A percentile compares a stretch with the other conserved stretches of the same genome.
phyloP scores from a whole-genome alignment of 2,888 invertebrate genomes.

The Hypselothyrea guttata region DNA sequence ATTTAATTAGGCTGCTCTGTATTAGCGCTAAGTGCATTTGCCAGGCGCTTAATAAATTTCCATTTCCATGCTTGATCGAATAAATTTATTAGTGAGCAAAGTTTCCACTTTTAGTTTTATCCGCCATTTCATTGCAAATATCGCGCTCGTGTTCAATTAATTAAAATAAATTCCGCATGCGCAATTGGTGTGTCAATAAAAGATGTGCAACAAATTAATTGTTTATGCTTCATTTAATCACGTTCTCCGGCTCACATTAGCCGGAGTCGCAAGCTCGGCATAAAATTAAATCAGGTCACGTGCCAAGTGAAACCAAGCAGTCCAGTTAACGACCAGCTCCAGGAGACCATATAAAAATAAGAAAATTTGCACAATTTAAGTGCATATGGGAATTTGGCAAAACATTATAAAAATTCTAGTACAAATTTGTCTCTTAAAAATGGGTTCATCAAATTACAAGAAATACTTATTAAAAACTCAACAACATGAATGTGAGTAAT shows the following conservation, averaged over 20 bases:
- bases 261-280: slow-evolving; percentile 7
- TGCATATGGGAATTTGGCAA: too few species aligned
- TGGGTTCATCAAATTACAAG: too few species aligned
- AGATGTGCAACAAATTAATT: slow-evolving; percentile 30
- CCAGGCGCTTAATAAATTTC: too few species aligned
- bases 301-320: slow-evolving; percentile 16
- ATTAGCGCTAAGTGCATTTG: too few species aligned
- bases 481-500: too few species aligned
- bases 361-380: too few species aligned
- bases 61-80: too few species aligned
- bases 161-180: slow-evolving; percentile 11
- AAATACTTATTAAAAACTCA: too few species aligned
- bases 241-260: slow-evolving; percentile 27
- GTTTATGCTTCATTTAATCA: slow-evolving; percentile 25
- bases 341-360: neutral
- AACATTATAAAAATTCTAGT: too few species aligned
- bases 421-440: too few species aligned
- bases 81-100: too few species aligned
- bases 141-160: slow-evolving; percentile 2
- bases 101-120: neutral
- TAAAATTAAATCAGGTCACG: slow-evolving; percentile 47
- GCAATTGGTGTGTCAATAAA: slow-evolving; percentile 22
- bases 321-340: neutral
- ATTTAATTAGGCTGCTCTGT: too few species aligned
- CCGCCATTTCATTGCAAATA: neutral